phyloP scores from a whole-genome alignment of 2,888 invertebrate species.

The Synergus laeviventris region DNA sequence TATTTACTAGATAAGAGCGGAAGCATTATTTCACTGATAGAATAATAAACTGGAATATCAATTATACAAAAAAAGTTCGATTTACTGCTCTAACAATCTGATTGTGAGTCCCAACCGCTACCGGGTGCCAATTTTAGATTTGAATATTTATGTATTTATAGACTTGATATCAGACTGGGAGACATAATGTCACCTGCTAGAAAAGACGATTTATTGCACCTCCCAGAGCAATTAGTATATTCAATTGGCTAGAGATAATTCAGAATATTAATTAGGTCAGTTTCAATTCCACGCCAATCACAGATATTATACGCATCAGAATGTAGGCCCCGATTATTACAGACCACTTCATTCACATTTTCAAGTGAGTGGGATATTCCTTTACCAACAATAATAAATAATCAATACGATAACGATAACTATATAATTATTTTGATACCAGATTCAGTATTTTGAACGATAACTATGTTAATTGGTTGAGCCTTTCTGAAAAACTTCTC shows the following conservation, averaged over 20 bases:
- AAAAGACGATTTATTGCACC: slow-evolving; percentile 17
- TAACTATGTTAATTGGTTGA: no score
- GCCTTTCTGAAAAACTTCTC: not conserved
- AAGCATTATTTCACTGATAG: not conserved
- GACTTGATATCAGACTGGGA: not conserved
- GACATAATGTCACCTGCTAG: not conserved
- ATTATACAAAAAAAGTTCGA: no score
- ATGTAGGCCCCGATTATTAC: not conserved
- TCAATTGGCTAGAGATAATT: slow-evolving; percentile 22
- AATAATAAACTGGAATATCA: not conserved
- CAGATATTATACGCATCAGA: not conserved
- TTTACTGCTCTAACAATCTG: not conserved
- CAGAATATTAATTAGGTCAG: slow-evolving; percentile 27
- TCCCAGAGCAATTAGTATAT: slow-evolving; percentile 2
- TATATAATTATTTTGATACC: not conserved
- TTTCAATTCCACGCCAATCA: not conserved
- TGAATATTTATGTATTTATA: slow-evolving; percentile 32
- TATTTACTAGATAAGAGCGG: not conserved
- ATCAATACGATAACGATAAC: not conserved
- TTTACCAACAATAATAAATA: not conserved
- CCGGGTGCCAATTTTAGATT: slow-evolving; percentile 6
- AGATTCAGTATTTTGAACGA: no score
- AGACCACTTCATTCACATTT: not conserved
- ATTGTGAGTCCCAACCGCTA: not conserved
- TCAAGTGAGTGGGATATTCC: not conserved